Conservation (phyloP, 1,140 invertebrate genomes). For the Archivesica marissinica region DNA sequence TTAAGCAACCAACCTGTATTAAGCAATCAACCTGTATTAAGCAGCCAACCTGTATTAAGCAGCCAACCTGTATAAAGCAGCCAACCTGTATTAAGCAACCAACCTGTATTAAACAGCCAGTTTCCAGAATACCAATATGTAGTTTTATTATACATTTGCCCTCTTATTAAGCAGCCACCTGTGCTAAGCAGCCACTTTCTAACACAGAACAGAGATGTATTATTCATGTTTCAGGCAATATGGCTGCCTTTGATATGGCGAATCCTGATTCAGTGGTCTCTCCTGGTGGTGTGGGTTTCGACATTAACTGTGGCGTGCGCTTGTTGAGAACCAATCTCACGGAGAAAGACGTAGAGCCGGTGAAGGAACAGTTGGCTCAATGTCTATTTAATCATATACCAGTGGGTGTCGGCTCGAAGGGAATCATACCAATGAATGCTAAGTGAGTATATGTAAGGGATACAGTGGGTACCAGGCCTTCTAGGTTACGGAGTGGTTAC, state of each 20-base stretch:
- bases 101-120: no score
- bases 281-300: constrained; percentile 99
- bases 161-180: no score
- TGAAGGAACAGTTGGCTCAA: constrained; percentile 99
- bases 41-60: no score
- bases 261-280: constrained; percentile 91
- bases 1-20: no score
- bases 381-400: constrained; percentile 99
- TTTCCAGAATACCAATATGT: background rate
- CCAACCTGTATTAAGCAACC: no score
- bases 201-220: no score
- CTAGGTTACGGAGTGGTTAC: no score
- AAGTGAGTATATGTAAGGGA: constrained; percentile 79
- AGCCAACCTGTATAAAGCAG: no score
- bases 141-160: no score
- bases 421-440: constrained; percentile 99
- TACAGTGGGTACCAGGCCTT: background rate
- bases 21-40: no score
- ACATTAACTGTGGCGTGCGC: constrained; percentile 99
- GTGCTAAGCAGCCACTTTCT: no score
- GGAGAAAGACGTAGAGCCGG: constrained; percentile 96
- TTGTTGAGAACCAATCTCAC: constrained; percentile 97
- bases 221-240: constrained; percentile 94
- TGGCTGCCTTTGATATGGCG: constrained; percentile 99
- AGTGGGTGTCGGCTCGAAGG: constrained; percentile 98